phyloP scores from a whole-genome alignment of 2,797 vertebrate genomes.

The Falco concolor region DNA sequence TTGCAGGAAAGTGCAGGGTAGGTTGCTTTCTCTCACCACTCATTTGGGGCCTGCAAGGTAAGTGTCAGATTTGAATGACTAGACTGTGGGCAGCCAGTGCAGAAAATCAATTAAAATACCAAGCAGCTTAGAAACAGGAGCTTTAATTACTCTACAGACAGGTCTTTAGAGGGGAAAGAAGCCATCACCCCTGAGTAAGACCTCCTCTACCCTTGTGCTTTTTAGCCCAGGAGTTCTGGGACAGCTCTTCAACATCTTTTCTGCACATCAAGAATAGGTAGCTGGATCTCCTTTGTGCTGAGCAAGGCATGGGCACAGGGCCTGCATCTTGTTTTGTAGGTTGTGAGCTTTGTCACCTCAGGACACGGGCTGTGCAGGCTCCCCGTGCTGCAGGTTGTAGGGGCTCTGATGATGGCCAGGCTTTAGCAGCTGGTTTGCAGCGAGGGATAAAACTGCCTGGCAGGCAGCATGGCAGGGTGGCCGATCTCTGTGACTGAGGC shows the following conservation, averaged over 20 bases:
- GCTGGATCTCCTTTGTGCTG: background rate
- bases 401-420: background rate
- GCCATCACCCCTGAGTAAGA: background rate
- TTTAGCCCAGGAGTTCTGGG: background rate
- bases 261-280: background rate
- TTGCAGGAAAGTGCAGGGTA: background rate
- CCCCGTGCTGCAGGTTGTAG: accelerated
- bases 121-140: constrained; percentile 42
- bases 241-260: accelerated
- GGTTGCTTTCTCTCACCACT: background rate
- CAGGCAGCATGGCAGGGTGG: background rate
- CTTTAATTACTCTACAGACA: constrained; percentile 46
- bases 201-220: background rate
- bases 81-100: constrained; percentile 18
- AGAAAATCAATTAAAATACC: constrained; percentile 69
- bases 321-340: accelerated
- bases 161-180: constrained; percentile 9
- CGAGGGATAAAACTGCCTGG: no score
- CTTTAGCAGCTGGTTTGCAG: background rate
- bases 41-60: background rate
- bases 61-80: background rate
- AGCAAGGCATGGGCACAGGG: background rate
- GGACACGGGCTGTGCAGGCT: accelerated
- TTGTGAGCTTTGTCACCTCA: accelerated
- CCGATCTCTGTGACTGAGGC: background rate